phyloP scores from a whole-genome alignment of 2,888 invertebrate genomes.

The Uropetala carovei region DNA sequence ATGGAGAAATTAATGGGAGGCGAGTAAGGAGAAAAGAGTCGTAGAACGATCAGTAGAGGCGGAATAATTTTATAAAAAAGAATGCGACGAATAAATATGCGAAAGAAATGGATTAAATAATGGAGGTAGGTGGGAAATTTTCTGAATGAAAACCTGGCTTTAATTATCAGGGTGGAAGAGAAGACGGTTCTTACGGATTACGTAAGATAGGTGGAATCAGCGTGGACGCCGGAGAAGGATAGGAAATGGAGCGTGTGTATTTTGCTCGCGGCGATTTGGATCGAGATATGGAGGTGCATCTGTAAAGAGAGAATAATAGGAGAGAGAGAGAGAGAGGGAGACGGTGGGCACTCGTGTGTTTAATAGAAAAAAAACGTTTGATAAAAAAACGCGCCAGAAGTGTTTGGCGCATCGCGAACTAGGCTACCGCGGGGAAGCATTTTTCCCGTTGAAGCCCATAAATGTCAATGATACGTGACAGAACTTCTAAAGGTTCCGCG shows the following conservation, averaged over 20 bases:
- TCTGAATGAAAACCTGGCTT: background rate
- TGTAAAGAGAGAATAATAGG: background rate
- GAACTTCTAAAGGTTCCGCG: constrained; percentile 34
- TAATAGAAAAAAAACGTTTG: constrained; percentile 51
- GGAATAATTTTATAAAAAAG: background rate
- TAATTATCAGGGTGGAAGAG: background rate
- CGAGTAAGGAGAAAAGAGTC: background rate
- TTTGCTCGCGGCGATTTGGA: background rate
- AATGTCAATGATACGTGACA: constrained; percentile 61
- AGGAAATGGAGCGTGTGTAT: background rate
- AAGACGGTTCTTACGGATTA: background rate
- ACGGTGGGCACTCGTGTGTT: background rate
- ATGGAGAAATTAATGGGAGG: too few relatives aligned
- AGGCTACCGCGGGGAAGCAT: background rate
- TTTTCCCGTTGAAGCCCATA: constrained; percentile 47
- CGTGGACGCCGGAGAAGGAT: background rate
- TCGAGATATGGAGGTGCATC: background rate
- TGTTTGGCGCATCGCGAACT: constrained; percentile 42
- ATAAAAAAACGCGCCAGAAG: background rate
- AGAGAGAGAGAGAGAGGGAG: background rate
- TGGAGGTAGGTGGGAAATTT: background rate
- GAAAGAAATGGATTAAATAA: background rate
- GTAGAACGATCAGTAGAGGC: too few relatives aligned
- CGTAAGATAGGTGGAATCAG: background rate
- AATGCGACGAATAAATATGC: background rate